Evolutionary conservation across 2,888 invertebrate genomes (phyloP), one percentile per base, ranked within the genome.

Genomic region (Galeruca laticollis): DNA sequence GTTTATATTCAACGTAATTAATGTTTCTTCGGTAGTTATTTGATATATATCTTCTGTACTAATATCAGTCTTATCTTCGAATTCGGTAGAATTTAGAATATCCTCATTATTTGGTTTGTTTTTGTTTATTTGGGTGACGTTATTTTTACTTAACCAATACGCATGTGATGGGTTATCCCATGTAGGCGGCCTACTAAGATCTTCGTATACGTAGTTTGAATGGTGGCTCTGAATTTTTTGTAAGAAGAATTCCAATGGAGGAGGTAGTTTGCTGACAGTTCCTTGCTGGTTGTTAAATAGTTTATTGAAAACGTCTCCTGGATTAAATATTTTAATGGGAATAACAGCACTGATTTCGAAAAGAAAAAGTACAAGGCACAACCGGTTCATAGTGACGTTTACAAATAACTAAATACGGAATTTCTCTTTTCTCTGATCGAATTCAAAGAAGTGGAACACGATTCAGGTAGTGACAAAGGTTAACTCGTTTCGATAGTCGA

Each of bases 201-300:
- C 89, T 75, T 88, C 88, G 26, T 90, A 87, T 62, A 89, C 84
- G 77, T 90, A 90, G n/a, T 90, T 89, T 0, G 93, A 93, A 85
- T 91, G 90, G 76, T 90, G 87, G 0, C 90, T 88, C 84, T 93
- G 93, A 63, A 93, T 88, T 57, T 90, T 88, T 80, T 93, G 92
- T 6, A 92, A 88, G 49, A 93, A 82, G 75, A 89, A 89, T 80
- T 93, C 93, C 73, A 93, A 82, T 60, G 92, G 84, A 0, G 91
- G 90, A 6, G 93, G 92, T 81, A 93, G 90, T 79, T 90, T 84
- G 69, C 80, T 83, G 3, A 83, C 81, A n/a, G 78, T 78, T 26
- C 73, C 75, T 26, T 73, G 70, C 10, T 75, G 75, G 9, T 52
- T 54, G 21, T 69, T 67, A 54, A 75, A 73, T 43, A 74, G 9